These are phyloP conservation scores for Crocidura indochinensis DNA, from an alignment of 2,797 vertebrate genomes.

Conservation along the genomic window DNA sequence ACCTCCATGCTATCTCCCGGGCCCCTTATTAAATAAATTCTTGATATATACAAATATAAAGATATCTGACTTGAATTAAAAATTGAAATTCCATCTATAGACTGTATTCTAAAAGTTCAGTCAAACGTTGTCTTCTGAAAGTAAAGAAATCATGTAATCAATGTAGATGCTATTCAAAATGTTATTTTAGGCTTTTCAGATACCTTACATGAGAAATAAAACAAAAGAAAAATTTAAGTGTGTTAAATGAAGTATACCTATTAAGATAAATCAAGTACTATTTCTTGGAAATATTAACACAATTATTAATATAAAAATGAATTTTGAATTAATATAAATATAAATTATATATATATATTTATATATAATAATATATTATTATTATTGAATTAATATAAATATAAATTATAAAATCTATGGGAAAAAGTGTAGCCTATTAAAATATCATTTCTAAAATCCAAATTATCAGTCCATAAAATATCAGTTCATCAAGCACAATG, in stretches of 20 bases:
- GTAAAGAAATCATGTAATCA: neutral
- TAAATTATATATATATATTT: too few relatives aligned
- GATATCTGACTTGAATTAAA: too few relatives aligned
- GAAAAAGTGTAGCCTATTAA: neutral
- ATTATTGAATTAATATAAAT: too few relatives aligned
- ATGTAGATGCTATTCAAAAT: slow-evolving; percentile 1
- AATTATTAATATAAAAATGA: slow-evolving; percentile 1
- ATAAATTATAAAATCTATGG: too few relatives aligned
- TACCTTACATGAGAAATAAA: neutral
- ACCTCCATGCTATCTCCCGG: too few relatives aligned
- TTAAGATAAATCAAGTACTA: neutral
- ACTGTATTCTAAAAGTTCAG: neutral
- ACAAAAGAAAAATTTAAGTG: neutral
- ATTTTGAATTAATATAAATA: neutral
- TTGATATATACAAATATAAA: too few relatives aligned
- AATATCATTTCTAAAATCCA: neutral
- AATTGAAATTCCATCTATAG: too few relatives aligned
- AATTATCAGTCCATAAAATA: neutral
- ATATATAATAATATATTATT: too few relatives aligned
- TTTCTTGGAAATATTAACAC: neutral
- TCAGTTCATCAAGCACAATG: neutral
- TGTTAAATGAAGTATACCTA: too few relatives aligned
- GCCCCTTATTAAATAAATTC: neutral
- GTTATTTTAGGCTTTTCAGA: neutral
- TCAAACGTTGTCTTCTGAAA: neutral